These are phyloP conservation scores for Seira musarum DNA, from an alignment of 2,888 invertebrate species.

Conservation along the genomic window DNA sequence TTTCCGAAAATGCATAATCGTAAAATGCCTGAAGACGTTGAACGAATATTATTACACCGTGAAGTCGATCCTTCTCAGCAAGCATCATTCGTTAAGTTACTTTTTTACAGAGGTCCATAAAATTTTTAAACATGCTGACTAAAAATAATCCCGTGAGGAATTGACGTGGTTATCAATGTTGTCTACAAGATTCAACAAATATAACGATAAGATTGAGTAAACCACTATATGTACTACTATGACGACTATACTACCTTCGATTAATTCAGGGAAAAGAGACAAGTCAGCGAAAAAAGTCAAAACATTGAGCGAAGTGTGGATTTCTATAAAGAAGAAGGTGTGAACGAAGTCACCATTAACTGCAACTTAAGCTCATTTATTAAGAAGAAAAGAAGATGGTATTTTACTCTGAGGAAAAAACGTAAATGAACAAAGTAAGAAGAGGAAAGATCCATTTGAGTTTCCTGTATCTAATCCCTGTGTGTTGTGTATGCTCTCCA, in stretches of 20 bases:
- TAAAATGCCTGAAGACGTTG: constrained; percentile 7
- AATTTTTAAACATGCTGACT: constrained; percentile 1
- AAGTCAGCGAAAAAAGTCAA: constrained; percentile 6
- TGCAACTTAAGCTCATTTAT: constrained; percentile 6
- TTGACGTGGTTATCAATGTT: constrained; percentile 7
- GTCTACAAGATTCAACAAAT: neutral
- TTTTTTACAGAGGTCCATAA: neutral
- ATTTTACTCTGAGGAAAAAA: neutral
- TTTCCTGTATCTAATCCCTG: too few species aligned
- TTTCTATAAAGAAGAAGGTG: neutral
- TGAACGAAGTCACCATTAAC: constrained; percentile 2
- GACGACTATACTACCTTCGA: too few species aligned
- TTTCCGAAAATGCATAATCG: neutral
- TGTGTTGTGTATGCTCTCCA: too few species aligned
- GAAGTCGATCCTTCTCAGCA: neutral
- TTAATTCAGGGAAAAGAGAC: constrained; percentile 1
- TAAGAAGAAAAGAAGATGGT: neutral
- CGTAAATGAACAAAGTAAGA: too few species aligned
- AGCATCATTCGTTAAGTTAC: neutral
- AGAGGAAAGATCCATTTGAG: too few species aligned
- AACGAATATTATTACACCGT: neutral
- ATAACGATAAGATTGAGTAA: neutral
- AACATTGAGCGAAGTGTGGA: neutral
- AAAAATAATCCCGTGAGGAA: neutral
- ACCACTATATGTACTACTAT: neutral